A percentile compares a stretch with the other conserved stretches of the same genome.
Evolutionary conservation across 1,140 invertebrate species (phyloP).

Genomic region (Popillia japonica): DNA sequence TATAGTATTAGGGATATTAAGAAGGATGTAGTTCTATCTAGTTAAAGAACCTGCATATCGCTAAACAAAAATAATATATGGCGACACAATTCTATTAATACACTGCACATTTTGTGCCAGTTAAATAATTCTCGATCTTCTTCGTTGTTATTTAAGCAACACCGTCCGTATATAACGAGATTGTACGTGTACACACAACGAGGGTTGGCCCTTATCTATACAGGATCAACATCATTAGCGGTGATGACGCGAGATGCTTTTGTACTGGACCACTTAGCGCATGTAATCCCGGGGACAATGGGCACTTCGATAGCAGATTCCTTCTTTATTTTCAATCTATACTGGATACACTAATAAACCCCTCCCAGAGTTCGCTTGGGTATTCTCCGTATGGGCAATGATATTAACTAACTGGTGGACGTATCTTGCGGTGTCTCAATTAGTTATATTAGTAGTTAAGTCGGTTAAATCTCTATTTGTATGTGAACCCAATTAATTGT

Average conservation of each 20-base stretch:
- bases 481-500: too few relatives aligned
- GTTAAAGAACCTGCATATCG: too few relatives aligned
- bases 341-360: slow-evolving; percentile 45
- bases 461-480: too few relatives aligned
- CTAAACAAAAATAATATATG: too few relatives aligned
- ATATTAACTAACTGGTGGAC: not conserved
- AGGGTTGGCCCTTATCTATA: slow-evolving; percentile 47
- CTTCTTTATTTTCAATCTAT: not conserved
- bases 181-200: slow-evolving; percentile 1
- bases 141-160: not conserved
- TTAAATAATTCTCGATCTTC: not conserved
- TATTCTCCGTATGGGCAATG: not conserved
- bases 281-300: slow-evolving; percentile 52
- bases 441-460: too few relatives aligned
- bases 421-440: not conserved
- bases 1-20: too few relatives aligned
- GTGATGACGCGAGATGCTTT: slow-evolving; percentile 52
- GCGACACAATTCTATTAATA: too few relatives aligned
- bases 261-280: slow-evolving; percentile 51
- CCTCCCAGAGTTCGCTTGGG: slow-evolving; percentile 40
- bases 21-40: too few relatives aligned
- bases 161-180: slow-evolving; percentile 46
- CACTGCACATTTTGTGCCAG: too few relatives aligned
- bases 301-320: slow-evolving; percentile 39
- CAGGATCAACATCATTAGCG: slow-evolving; percentile 53